Evolutionary conservation across 2,888 invertebrate species (phyloP).

Genomic region (Poecilobothrus nobilitatus): DNA sequence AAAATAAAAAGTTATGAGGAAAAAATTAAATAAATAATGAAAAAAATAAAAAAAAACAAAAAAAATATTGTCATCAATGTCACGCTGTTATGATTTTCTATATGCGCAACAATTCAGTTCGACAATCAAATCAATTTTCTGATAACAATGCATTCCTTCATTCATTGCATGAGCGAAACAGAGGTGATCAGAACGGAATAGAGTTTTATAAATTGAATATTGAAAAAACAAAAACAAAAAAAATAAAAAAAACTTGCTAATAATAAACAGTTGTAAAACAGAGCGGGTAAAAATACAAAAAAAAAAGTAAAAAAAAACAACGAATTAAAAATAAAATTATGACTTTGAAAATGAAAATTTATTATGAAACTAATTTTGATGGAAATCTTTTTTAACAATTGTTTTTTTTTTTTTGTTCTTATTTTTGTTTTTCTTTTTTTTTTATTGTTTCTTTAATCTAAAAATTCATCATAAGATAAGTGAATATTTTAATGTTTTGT

Average conservation of each 20-base stretch:
- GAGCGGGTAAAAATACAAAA: too few relatives aligned
- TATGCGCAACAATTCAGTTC: not conserved
- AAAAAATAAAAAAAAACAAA: not conserved
- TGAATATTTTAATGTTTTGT: not conserved
- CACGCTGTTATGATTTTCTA: constrained; percentile 17
- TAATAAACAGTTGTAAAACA: too few relatives aligned
- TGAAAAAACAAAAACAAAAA: too few relatives aligned
- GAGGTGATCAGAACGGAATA: too few relatives aligned
- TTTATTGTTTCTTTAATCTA: not conserved
- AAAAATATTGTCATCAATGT: constrained; percentile 17
- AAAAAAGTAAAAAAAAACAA: too few relatives aligned
- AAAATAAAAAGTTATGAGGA: not conserved
- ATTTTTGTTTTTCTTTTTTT: too few relatives aligned
- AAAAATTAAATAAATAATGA: not conserved
- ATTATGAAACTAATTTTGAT: not conserved
- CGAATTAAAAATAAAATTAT: not conserved
- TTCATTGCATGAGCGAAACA: too few relatives aligned
- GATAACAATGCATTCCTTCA: not conserved
- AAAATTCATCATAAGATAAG: too few relatives aligned
- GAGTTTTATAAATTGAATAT: too few relatives aligned
- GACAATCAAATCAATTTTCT: constrained; percentile 1
- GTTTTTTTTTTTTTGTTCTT: not conserved
- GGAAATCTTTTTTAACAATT: not conserved
- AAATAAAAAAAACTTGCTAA: too few relatives aligned
- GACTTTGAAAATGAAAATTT: not conserved